Evolutionary conservation across 2,113 vertebrate species (phyloP), one percentile per base, ranked within the genome.

Genomic region (Gymnobelideus leadbeateri): DNA sequence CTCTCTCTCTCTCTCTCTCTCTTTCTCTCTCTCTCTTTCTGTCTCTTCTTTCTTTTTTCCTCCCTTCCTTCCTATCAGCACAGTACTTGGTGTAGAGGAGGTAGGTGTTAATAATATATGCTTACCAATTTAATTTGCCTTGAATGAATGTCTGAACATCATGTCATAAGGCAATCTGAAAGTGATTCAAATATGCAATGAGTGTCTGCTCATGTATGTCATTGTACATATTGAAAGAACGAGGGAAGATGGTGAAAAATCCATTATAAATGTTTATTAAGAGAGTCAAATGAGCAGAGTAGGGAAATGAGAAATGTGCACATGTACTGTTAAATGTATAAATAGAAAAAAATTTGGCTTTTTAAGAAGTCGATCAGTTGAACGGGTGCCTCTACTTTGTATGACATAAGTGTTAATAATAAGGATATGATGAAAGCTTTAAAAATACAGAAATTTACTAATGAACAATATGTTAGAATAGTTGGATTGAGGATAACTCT

Each of bases 1-100:
- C 28, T 37, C 4, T 12, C 57, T 61, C 31, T 3, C 3, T 37
- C 12, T 4, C 19, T 1, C 11, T 1, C 4, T 77, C 12, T 26
- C 31, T 31, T 5, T 14, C 31, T 37, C 4, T 4, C 57, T 61
- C 11, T 9, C 26, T 25, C 21, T 31, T 14, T 3, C 28, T 31
- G 1, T 37, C 31, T 16, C 4, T 14, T 31, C 31, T 4, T 1
- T 16, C 12, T 4, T n/a, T 0, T 7, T 1, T 12, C n/a, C 14
- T 16, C 8, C 31, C 57, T 12, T 3, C 12, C 26, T 16, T 31
- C 12, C 61, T 16, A 12, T 68, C 31, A 68, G 0, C 3, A 37
- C 0, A 68, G 3, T 68, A 2, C 61, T 12, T 68, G 14, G 12
- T 68, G 31, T 37, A 68, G 61, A 37, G 12, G 61, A 4, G 28